Evolutionary conservation across 2,888 invertebrate genomes (phyloP).

Genomic region (Boloria euphrosyne): DNA sequence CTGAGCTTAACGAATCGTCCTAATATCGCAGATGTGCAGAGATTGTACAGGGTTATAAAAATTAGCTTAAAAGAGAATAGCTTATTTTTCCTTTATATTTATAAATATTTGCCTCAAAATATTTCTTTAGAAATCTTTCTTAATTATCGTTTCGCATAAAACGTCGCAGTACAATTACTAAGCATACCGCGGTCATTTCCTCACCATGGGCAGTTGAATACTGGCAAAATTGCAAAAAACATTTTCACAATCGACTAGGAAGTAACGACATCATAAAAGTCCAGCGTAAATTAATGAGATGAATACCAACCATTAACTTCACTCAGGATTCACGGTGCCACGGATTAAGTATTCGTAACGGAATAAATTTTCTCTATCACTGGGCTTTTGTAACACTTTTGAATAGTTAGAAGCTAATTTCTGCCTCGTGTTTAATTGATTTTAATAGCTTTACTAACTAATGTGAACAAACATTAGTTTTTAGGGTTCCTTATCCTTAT

Average conservation of each 20-base stretch:
- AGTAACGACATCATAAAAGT: slow-evolving; percentile 17
- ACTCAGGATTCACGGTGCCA: slow-evolving; percentile 55
- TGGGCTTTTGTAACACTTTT: slow-evolving; percentile 5
- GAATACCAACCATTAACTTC: slow-evolving; percentile 26
- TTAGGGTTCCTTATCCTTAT: no score
- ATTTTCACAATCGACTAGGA: slow-evolving; percentile 15
- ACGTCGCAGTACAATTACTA: no score
- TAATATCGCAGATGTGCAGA: no score
- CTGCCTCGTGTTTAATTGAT: background rate
- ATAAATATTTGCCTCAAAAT: no score
- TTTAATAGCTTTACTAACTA: background rate
- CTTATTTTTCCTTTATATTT: no score
- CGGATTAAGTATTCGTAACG: slow-evolving; percentile 40
- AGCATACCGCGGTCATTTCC: background rate
- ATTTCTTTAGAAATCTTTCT: no score
- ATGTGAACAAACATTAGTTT: no score
- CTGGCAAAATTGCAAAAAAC: background rate
- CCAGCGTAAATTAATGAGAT: slow-evolving; percentile 23
- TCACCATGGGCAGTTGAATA: background rate
- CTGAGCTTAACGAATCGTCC: no score
- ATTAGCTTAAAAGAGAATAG: no score
- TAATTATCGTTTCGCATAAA: no score
- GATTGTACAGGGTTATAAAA: no score
- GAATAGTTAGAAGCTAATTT: slow-evolving; percentile 7
- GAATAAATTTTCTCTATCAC: slow-evolving; percentile 21